These are phyloP conservation scores for Phenacoccus solenopsis DNA, from an alignment of 1,140 invertebrate genomes.

Conservation along the genomic window DNA sequence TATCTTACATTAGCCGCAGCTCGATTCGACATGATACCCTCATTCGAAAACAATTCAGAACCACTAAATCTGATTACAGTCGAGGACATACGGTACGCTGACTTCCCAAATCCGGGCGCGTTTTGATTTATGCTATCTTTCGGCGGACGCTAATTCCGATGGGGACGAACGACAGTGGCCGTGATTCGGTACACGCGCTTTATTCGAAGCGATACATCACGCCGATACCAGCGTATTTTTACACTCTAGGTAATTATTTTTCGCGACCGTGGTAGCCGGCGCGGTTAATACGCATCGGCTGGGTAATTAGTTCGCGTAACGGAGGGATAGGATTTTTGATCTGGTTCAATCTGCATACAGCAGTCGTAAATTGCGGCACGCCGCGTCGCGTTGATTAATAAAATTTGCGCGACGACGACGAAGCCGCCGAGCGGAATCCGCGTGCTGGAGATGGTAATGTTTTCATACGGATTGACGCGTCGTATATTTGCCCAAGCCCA, in stretches of 20 bases:
- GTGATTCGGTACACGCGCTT: background rate
- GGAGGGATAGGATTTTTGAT: background rate
- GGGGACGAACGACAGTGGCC: background rate
- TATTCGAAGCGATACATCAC: background rate
- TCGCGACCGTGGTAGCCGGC: background rate
- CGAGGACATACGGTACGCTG: background rate
- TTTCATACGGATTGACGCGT: background rate
- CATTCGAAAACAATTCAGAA: background rate
- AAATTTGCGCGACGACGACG: too few species aligned
- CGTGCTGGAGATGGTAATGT: background rate
- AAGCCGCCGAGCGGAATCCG: too few species aligned
- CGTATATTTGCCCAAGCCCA: background rate
- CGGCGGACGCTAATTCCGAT: background rate
- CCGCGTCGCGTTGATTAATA: too few species aligned
- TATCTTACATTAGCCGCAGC: too few species aligned
- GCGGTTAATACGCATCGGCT: background rate
- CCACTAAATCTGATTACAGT: background rate
- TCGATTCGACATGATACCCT: too few species aligned
- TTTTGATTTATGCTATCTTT: background rate
- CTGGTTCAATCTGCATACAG: too few species aligned
- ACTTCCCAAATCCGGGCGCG: background rate
- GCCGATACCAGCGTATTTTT: background rate
- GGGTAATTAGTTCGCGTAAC: background rate
- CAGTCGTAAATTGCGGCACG: too few species aligned
- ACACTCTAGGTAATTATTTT: background rate